Conservation (phyloP, 2,113 vertebrate genomes). For the Barbus barbus region DNA sequence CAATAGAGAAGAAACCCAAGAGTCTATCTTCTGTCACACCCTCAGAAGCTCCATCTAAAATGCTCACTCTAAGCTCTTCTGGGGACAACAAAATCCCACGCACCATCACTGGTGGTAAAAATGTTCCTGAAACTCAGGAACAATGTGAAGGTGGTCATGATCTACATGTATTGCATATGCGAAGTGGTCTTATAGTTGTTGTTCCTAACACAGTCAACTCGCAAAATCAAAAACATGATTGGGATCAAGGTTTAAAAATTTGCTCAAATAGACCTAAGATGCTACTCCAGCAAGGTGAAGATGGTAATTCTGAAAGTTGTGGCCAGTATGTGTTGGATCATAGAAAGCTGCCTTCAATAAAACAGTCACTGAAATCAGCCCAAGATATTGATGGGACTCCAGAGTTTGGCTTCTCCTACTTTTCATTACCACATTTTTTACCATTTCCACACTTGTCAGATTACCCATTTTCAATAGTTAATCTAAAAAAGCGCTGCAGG, state of each 20-base stretch:
- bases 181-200: background rate
- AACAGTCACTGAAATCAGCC: background rate
- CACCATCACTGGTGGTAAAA: background rate
- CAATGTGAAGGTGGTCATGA: background rate
- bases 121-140: background rate
- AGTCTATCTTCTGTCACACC: background rate
- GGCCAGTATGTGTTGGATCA: background rate
- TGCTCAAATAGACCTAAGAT: background rate
- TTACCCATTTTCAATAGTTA: constrained; percentile 14
- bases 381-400: background rate
- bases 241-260: background rate
- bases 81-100: background rate
- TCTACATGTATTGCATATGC: background rate
- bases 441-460: background rate
- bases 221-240: background rate
- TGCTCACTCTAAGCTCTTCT: background rate
- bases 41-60: background rate
- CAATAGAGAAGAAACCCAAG: background rate
- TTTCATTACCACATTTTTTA: background rate
- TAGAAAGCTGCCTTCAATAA: background rate
- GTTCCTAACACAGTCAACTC: background rate
- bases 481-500: constrained; percentile 66
- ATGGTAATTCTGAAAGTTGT: background rate
- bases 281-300: background rate
- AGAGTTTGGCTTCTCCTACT: background rate